A percentile compares a stretch with the other conserved stretches of the same genome.
These are phyloP conservation scores for Xenentodon cancila DNA, from an alignment of 2,797 vertebrate species.

Conservation along the genomic window DNA sequence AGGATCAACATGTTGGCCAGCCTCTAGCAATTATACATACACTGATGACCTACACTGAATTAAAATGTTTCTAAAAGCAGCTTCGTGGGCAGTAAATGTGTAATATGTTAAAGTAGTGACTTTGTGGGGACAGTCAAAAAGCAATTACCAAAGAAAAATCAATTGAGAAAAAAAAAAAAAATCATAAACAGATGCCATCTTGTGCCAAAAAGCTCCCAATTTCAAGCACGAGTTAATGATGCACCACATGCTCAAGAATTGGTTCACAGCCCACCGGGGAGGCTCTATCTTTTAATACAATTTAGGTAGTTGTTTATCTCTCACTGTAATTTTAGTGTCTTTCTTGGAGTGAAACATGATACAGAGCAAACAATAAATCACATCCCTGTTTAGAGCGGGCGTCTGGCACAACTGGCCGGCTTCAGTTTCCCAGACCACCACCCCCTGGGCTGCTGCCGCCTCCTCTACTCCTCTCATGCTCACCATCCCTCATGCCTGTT, in stretches of 20 bases:
- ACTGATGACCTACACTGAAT: slow-evolving; percentile 31
- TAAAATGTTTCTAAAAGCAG: slow-evolving; percentile 21
- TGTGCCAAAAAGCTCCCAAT: slow-evolving; percentile 35
- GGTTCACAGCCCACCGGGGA: slow-evolving; percentile 43
- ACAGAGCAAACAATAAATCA: slow-evolving; percentile 82
- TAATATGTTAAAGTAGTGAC: slow-evolving; percentile 4
- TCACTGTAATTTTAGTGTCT: slow-evolving; percentile 72
- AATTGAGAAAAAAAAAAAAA: slow-evolving; percentile 11
- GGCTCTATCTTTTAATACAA: slow-evolving; percentile 56
- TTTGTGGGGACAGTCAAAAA: slow-evolving; percentile 15
- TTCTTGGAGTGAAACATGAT: slow-evolving; percentile 68
- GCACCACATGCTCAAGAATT: slow-evolving; percentile 46
- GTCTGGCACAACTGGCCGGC: slow-evolving; percentile 76
- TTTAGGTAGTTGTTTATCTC: slow-evolving; percentile 70
- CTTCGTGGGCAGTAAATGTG: slow-evolving; percentile 12
- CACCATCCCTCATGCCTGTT: slow-evolving; percentile 83
- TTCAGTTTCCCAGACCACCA: slow-evolving; percentile 73
- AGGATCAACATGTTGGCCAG: slow-evolving; percentile 71
- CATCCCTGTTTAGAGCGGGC: slow-evolving; percentile 79
- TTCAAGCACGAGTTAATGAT: slow-evolving; percentile 41
- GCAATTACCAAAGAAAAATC: slow-evolving; percentile 19
- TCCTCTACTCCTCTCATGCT: slow-evolving; percentile 76
- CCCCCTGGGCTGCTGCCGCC: slow-evolving; percentile 45
- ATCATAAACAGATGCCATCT: slow-evolving; percentile 22
- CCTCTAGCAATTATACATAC: slow-evolving; percentile 56